Evolutionary conservation across 2,888 invertebrate genomes (phyloP).

Genomic region (Sisyra terminalis): DNA sequence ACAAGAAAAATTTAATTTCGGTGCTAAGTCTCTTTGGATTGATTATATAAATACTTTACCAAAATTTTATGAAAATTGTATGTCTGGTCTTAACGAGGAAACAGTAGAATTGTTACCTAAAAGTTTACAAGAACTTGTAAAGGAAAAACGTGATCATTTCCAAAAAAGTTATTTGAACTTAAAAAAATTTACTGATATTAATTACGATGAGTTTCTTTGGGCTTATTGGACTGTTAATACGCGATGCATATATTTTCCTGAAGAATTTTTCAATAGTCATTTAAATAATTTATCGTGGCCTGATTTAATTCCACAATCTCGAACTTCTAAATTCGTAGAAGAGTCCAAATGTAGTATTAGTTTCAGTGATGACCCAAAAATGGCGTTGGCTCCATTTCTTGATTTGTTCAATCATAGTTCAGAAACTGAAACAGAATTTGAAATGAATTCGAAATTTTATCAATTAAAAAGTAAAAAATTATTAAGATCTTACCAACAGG

Average conservation of each 20-base stretch:
- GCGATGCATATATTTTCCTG: too few relatives aligned
- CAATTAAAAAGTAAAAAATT: constrained; percentile 22
- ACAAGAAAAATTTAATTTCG: constrained; percentile 40
- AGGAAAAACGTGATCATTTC: constrained; percentile 33
- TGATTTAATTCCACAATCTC: constrained; percentile 18
- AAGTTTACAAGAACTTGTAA: constrained; percentile 34
- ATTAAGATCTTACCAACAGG: constrained; percentile 44
- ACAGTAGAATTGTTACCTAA: constrained; percentile 38
- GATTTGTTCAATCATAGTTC: constrained; percentile 81
- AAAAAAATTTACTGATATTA: constrained; percentile 23
- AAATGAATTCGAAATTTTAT: background rate
- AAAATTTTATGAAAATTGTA: constrained; percentile 35
- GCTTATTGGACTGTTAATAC: constrained; percentile 76
- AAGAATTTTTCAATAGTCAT: too few relatives aligned
- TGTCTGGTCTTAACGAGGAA: constrained; percentile 37
- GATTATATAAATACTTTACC: constrained; percentile 57
- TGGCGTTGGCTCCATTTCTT: constrained; percentile 73
- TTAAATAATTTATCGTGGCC: too few relatives aligned
- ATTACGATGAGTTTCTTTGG: constrained; percentile 45
- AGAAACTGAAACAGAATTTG: constrained; percentile 34
- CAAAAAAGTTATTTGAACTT: constrained; percentile 24
- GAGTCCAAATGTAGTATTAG: constrained; percentile 15
- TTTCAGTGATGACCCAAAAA: constrained; percentile 39
- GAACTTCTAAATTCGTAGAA: background rate
- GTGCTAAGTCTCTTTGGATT: constrained; percentile 35